phyloP scores from a whole-genome alignment of 2,888 invertebrate genomes.

The Acanthosepion lycidas region DNA sequence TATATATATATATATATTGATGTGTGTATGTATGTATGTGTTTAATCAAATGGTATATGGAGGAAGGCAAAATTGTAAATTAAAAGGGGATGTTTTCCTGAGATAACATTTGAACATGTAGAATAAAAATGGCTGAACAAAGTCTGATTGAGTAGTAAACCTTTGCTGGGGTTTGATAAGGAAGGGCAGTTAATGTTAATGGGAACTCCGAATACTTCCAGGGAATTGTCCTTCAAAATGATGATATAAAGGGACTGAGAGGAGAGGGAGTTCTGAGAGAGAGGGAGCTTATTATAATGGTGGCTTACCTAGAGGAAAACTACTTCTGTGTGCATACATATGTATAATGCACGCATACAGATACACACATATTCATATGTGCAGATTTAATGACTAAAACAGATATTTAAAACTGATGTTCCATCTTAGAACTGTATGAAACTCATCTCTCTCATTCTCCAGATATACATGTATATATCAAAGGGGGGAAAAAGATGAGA shows the following conservation, averaged over 20 bases:
- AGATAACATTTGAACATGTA: background rate
- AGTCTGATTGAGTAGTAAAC: background rate
- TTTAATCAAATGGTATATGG: background rate
- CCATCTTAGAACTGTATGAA: no score
- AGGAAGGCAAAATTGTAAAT: background rate
- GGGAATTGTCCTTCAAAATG: background rate
- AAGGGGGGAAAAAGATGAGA: no score
- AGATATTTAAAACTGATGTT: no score
- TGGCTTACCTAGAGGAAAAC: background rate
- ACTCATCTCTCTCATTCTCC: no score
- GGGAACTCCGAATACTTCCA: background rate
- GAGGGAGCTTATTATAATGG: background rate
- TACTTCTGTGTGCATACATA: background rate
- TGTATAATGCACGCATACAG: background rate
- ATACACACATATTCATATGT: background rate
- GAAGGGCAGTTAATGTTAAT: slow-evolving; percentile 33
- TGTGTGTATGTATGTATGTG: background rate
- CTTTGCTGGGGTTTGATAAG: slow-evolving; percentile 33
- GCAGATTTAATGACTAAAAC: no score
- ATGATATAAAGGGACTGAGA: background rate
- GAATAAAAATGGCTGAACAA: slow-evolving; percentile 22
- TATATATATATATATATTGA: no score
- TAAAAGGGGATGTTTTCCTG: background rate
- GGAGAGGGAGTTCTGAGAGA: background rate
- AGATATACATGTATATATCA: no score